Evolutionary conservation across 2,797 vertebrate genomes (phyloP), one percentile per base, ranked within the genome.

Genomic region (Lepus townsendii): DNA sequence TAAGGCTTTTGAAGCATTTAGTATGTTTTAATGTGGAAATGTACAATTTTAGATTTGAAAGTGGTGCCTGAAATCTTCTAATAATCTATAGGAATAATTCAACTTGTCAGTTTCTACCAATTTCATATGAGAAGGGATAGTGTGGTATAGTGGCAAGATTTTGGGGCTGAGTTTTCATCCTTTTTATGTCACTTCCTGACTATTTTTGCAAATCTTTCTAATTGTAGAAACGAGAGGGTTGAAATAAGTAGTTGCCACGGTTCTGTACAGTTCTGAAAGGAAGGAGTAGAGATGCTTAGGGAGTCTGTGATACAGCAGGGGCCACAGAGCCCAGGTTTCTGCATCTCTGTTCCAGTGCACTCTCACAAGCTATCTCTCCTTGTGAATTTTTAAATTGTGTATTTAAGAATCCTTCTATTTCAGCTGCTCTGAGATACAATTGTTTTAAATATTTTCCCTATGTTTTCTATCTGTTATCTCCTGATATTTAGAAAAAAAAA

Each of bases 361-460:
- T 84, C 38, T 24, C 8, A 69, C 22, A 72, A 26, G 0, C 20
- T 75, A 9, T 82, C 1, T 11, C 13, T 27, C 9, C 16, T n/a
- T 8, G 1, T 26, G 16, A 82, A 17, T 32, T 38, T 85, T 60
- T n/a, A 65, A 92, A 32, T 75, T 87, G 1, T 62, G 65, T 77
- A 69, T n/a, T 63, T 68, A 79, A 93, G 35, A 89, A 75, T 86
- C 12, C 1, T 69, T 10, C 35, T 62, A 54, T 30, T 83, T 89
- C 2, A 35, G 2, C 7, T 27, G 19, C 20, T 54, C 47, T 69
- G 20, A 82, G 77, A 66, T 50, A 68, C 4, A 84, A 60, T 6
- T 73, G 14, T 66, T 30, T n/a, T 85, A 68, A 88, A 32, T 88
- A 79, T 71, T 72, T 93, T 93, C 12, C 27, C 54, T 78, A 16